Base-by-base conservation (phyloP, 2,888 invertebrate species). In the Masnerella sp. region DNA sequence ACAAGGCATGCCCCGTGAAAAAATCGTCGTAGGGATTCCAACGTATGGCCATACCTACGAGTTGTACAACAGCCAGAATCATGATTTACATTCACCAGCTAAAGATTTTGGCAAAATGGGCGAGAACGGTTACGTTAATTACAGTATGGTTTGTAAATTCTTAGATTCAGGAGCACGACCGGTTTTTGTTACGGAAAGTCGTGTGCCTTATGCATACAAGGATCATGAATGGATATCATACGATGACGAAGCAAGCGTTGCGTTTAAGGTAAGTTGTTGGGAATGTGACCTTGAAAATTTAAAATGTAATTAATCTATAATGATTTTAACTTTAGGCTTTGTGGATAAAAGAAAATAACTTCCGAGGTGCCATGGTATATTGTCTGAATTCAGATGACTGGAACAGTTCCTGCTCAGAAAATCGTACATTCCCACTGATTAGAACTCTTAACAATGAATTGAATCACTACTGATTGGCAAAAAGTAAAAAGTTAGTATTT, bases 311-410 rank as follows among this genome's bases (percentile, higher is more conserved):
- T 20, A 32, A 8, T 18, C n/a, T 42, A n/a, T n/a, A n/a, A n/a
- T n/a, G n/a, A n/a, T n/a, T n/a, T n/a, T n/a, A n/a, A n/a, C n/a
- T n/a, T n/a, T n/a, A 92, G 89, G 89, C 92, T 0, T 88, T 89
- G 68, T 95, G 89, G 85, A 90, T 94, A 0, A 90, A 90, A 80
- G 88, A 89, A 5, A 89, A 91, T 47, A 89, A 90, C 28, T 90
- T 94, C 78, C 93, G 93, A 45, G 96, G 96, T 25, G 93, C 93
- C 3, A 96, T 96, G 96, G 89, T 96, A 67, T 95, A 93, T 87
- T 93, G 94, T 7, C 88, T 96, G 17, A 96, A 96, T 83, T 90
- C 91, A 1, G 96, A 96, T 84, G 96, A 96, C 86, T 92, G 91
- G 84, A 88, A 88, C 54, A 91, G 91, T 2, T 83, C 86, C 12